Conservation (phyloP, 2,888 invertebrate genomes). For the Melanostoma mellinum region DNA sequence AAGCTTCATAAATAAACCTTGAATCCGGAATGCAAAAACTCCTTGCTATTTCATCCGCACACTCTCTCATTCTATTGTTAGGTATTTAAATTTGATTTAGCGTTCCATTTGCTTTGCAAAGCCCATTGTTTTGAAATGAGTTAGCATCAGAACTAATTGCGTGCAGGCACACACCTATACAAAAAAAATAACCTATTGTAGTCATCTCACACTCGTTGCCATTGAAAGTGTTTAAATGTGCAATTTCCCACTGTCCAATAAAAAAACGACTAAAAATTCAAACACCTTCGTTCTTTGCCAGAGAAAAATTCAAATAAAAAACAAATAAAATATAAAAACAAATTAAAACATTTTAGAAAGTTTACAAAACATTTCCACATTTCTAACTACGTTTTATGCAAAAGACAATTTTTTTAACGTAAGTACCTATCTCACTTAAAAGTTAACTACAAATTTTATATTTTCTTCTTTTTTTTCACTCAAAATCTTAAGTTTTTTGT, state of each 20-base stretch:
- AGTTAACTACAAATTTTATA: not conserved
- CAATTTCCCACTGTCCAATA: not conserved
- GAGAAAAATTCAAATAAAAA: conserved; percentile 1
- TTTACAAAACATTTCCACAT: not conserved
- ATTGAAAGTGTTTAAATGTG: too few species aligned
- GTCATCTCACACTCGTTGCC: too few species aligned
- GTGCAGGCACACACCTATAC: not conserved
- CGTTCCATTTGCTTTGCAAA: not conserved
- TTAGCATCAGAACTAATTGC: conserved; percentile 12
- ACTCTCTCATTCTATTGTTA: too few species aligned
- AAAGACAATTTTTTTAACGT: conserved; percentile 27
- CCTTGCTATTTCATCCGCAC: too few species aligned
- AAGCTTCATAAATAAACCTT: too few species aligned
- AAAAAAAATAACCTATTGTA: too few species aligned
- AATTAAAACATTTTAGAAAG: not conserved
- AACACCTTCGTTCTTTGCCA: not conserved
- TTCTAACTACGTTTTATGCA: conserved; percentile 46
- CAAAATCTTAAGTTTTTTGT: not conserved
- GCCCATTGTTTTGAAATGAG: not conserved
- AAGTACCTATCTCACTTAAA: conserved; percentile 12
- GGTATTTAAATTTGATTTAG: conserved; percentile 26
- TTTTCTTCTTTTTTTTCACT: not conserved
- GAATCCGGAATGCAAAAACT: too few species aligned
- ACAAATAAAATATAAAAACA: not conserved
- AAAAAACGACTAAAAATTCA: too few species aligned